phyloP scores from a whole-genome alignment of 1,140 invertebrate species.

The Spodoptera frugiperda region DNA sequence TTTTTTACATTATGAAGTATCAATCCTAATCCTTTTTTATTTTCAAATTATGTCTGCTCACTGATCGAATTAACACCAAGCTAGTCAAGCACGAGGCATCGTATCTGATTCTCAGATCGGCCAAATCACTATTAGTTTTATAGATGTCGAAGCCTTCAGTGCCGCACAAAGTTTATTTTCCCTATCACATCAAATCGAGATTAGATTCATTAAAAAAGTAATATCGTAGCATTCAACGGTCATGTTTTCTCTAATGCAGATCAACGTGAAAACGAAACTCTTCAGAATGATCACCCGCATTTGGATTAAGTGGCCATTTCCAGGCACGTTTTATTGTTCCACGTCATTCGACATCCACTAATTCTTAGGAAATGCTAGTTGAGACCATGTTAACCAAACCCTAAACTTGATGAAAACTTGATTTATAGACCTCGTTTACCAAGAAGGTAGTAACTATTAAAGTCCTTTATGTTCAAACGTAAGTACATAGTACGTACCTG shows the following conservation, averaged over 20 bases:
- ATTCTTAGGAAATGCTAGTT: conserved; percentile 30
- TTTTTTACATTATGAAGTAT: no score
- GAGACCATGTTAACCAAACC: not conserved
- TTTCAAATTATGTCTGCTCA: no score
- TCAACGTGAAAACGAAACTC: conserved; percentile 25
- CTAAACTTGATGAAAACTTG: not conserved
- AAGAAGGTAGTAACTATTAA: not conserved
- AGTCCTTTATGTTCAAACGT: no score
- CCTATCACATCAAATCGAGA: no score
- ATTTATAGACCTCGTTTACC: conserved; percentile 1
- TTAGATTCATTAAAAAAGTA: not conserved
- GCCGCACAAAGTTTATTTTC: no score
- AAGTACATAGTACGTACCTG: no score
- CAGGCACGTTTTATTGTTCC: conserved; percentile 44
- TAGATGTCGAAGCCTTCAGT: no score
- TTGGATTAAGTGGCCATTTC: conserved; percentile 38
- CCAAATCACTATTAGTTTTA: no score
- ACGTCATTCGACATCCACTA: conserved; percentile 23
- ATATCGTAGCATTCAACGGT: not conserved
- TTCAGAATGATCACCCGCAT: conserved; percentile 28
- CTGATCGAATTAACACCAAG: no score
- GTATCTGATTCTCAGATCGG: no score
- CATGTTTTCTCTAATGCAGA: not conserved
- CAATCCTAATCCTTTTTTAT: no score
- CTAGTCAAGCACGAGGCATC: no score